These are phyloP conservation scores for Holacanthus passer DNA, from an alignment of 2,113 vertebrate species.

Conservation along the genomic window DNA sequence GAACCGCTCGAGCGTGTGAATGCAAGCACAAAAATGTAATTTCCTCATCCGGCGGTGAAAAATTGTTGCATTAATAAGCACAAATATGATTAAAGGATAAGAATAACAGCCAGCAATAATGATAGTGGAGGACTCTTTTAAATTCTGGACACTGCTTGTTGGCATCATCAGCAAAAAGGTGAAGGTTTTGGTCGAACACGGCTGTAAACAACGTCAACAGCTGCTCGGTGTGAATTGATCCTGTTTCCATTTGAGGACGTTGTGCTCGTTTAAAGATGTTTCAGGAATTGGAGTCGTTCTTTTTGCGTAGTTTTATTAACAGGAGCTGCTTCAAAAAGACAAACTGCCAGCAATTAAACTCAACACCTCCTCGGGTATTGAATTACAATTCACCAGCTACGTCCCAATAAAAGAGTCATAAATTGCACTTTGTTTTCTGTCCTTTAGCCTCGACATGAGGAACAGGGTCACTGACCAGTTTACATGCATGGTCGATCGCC, in stretches of 20 bases:
- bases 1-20: not conserved
- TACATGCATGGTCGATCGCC: constrained; percentile 35
- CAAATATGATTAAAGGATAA: not conserved
- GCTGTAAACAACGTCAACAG: not conserved
- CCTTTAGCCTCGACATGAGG: constrained; percentile 1
- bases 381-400: not conserved
- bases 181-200: constrained; percentile 2
- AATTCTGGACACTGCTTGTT: not conserved
- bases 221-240: not conserved
- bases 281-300: not conserved
- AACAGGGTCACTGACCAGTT: constrained; percentile 34
- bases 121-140: not conserved
- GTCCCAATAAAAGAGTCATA: constrained; percentile 16
- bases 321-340: not conserved
- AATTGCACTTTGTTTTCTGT: constrained; percentile 19
- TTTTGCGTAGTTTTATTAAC: not conserved
- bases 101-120: not conserved
- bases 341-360: constrained; percentile 23
- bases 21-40: not conserved
- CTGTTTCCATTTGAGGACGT: not conserved
- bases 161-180: not conserved
- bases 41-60: not conserved
- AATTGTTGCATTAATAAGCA: not conserved
- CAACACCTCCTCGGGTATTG: not conserved
- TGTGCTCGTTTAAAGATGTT: not conserved